phyloP scores from a whole-genome alignment of 2,888 invertebrate genomes.

The Athrips mouffetella region DNA sequence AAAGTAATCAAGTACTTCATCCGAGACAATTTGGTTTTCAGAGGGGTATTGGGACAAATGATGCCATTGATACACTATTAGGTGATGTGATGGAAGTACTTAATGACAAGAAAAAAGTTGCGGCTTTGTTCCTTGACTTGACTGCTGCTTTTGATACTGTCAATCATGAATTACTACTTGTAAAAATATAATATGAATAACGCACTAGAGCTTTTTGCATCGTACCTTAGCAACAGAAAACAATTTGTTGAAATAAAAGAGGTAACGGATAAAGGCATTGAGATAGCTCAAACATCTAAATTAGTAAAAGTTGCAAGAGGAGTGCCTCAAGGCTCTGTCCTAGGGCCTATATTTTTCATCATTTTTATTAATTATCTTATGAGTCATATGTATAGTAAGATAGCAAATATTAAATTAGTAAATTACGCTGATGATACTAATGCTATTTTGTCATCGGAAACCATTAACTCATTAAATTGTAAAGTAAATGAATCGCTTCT shows the following conservation, averaged over 20 bases:
- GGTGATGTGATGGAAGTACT: neutral
- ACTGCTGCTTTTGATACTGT: conserved; percentile 8
- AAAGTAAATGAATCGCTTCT: no score
- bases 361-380: neutral
- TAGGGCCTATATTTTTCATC: conserved; percentile 3
- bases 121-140: neutral
- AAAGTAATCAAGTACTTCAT: no score
- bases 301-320: neutral
- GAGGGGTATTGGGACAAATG: neutral
- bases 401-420: neutral
- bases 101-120: conserved; percentile 1
- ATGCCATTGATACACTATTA: neutral
- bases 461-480: no score
- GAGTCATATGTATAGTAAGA: neutral
- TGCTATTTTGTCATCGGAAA: neutral
- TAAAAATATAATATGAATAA: neutral
- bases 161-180: neutral
- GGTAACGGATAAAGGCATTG: no score
- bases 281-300: neutral
- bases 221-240: conserved; percentile 2
- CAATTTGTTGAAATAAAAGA: conserved; percentile 10
- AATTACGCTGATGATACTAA: neutral
- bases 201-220: neutral
- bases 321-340: neutral
- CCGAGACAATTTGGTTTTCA: conserved; percentile 1